Base-by-base conservation (phyloP, 2,888 invertebrate genomes). In the Zhuqinia jingwanae region DNA sequence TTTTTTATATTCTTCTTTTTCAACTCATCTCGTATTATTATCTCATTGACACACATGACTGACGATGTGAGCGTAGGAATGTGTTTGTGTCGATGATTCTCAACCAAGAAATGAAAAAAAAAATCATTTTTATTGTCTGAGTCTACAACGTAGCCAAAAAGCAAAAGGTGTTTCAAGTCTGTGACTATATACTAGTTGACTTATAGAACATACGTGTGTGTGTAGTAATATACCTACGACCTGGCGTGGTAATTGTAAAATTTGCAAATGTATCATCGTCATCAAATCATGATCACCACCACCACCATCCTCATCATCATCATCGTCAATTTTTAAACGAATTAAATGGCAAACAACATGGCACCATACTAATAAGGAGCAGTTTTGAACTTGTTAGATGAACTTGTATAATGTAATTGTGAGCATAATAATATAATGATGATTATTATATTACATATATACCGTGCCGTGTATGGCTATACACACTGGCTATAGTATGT, bases 31-130 rank as follows among this genome's bases (percentile, higher is more conserved):
- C 42, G 73, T 36, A 27, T 80, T 85, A 85, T 86, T 86, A 86
- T 86, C 81, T 86, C 86, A 81, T 86, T 86, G 86, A 86, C 86
- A 86, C 86, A 86, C 81, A 81, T 86, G 86, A 86, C 81, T 86
- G 81, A 77, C 80, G 81, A 86, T 68, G 86, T 76, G 65, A 85
- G 73, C 78, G 85, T 60, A 80, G 79, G 85, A 80, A 85, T 85
- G 76, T 76, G 76, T 17, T 60, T 53, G 77, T 63, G n/a, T n/a
- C n/a, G n/a, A n/a, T n/a, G n/a, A n/a, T n/a, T n/a, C n/a, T n/a
- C n/a, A n/a, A n/a, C n/a, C 47, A 47, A 78, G 17, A 60, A 1
- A 13, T 6, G 2, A 65, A 65, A 30, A 65, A 30, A 60, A 45
- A 78, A 60, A 42, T 27, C 22, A 17, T 63, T 36, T 63, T 20